phyloP scores from a whole-genome alignment of 1,140 invertebrate species.

The roundworm (Caenorhabditis elegans) region WBcel235 BX284604.4:4585001-4585500 shows the following conservation, averaged over 20 bases:
- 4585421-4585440: too few species aligned
- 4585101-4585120: not conserved
- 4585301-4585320: conserved; percentile 31
- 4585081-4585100: not conserved
- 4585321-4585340: conserved; percentile 31
- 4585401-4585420: too few species aligned
- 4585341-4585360: conserved; percentile 11
- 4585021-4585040: conserved; percentile 11
- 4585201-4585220: too few species aligned
- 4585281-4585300: conserved; percentile 29
- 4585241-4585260: not conserved
- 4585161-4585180: too few species aligned
- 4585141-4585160: not conserved
- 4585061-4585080: conserved; percentile 24
- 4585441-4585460: too few species aligned
- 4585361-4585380: conserved; percentile 32
- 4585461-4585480: too few species aligned
- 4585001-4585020: not conserved
- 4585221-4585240: too few species aligned
- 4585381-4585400: not conserved
- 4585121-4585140: not conserved
- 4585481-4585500: too few species aligned
- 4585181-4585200: too few species aligned
- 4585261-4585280: conserved; percentile 25
- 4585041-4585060: not conserved